Evolutionary conservation across 2,888 invertebrate species (phyloP).

Genomic region (Carabus problematicus): DNA sequence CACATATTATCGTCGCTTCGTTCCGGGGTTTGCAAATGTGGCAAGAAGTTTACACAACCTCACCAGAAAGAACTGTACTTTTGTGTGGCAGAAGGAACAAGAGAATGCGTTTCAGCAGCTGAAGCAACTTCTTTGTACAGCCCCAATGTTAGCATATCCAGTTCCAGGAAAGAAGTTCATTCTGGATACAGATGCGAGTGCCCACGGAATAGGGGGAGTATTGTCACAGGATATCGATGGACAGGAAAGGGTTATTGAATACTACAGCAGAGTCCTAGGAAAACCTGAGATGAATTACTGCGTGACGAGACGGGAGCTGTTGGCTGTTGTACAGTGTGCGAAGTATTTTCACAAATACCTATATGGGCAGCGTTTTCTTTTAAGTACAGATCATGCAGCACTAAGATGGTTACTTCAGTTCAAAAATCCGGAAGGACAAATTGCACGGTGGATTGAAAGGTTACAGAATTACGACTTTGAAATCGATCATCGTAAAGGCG

Average conservation of each 20-base stretch:
- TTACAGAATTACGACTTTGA: too few relatives aligned
- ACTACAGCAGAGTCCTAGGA: too few relatives aligned
- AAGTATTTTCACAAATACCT: too few relatives aligned
- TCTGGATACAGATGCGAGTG: constrained; percentile 9
- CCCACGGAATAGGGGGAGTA: constrained; percentile 1
- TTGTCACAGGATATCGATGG: constrained; percentile 1
- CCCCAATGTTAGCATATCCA: constrained; percentile 3
- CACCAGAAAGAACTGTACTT: constrained; percentile 29
- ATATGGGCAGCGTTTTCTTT: background rate
- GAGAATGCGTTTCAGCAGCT: too few relatives aligned
- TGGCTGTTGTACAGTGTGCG: too few relatives aligned
- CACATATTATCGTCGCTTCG: constrained; percentile 49
- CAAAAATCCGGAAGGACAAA: background rate
- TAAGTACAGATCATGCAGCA: constrained; percentile 1
- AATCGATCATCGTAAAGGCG: too few relatives aligned
- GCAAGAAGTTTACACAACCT: constrained; percentile 38
- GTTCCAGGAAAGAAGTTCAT: background rate
- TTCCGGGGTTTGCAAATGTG: constrained; percentile 44
- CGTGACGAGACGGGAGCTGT: too few relatives aligned
- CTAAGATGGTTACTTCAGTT: background rate
- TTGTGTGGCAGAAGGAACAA: background rate
- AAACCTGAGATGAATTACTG: too few relatives aligned
- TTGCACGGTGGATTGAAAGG: background rate
- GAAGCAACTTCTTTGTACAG: background rate
- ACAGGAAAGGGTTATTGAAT: too few relatives aligned